Evolutionary conservation across 2,113 vertebrate genomes (phyloP).

Genomic region (Diadophis punctatus): DNA sequence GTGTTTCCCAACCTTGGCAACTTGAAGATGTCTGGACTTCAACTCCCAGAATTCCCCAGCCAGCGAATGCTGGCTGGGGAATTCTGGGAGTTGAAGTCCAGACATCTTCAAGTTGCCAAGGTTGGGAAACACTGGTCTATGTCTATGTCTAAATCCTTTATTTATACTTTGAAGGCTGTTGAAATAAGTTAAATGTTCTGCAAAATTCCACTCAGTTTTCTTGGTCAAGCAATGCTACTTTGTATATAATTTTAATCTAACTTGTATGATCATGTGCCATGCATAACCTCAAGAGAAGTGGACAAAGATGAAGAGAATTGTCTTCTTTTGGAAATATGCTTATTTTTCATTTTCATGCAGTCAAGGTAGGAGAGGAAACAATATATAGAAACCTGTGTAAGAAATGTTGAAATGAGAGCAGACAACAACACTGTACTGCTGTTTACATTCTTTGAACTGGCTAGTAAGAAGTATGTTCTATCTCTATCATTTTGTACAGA

Average conservation of each 20-base stretch:
- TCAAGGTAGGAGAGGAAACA: no score
- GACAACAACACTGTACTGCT: not conserved
- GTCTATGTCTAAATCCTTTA: not conserved
- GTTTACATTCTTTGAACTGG: not conserved
- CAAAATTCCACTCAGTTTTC: not conserved
- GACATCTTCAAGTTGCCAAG: no score
- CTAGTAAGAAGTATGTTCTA: not conserved
- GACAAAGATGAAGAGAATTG: not conserved
- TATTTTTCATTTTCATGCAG: not conserved
- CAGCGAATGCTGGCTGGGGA: no score
- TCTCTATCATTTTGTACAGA: not conserved
- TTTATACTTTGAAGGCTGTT: not conserved
- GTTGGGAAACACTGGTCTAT: no score
- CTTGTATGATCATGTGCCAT: not conserved
- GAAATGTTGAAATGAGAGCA: not conserved
- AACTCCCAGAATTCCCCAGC: no score
- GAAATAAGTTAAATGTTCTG: not conserved
- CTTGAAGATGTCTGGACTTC: no score
- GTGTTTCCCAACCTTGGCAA: no score
- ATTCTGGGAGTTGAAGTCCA: no score
- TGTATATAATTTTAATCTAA: not conserved
- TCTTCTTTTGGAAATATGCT: not conserved
- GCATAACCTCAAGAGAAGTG: not conserved
- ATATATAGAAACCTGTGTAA: not conserved
- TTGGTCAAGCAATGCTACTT: not conserved